Evolutionary conservation across 2,888 invertebrate species (phyloP).

Genomic region (Sarcophaga carnaria): DNA sequence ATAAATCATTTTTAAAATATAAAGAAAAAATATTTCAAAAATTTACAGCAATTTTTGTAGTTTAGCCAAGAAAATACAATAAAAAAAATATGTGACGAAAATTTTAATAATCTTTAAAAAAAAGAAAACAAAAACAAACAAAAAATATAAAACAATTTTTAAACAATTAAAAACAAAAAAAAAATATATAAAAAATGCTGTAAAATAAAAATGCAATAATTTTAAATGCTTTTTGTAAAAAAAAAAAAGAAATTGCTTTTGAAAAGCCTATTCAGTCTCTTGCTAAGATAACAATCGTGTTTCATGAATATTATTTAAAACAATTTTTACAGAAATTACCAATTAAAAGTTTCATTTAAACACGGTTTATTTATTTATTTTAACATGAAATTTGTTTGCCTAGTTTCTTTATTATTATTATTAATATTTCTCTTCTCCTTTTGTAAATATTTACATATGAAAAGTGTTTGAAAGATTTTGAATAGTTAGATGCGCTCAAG

Average conservation of each 20-base stretch:
- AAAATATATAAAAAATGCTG: too few species aligned
- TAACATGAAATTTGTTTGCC: conserved; percentile 41
- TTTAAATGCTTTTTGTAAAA: too few species aligned
- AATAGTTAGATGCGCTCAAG: not conserved
- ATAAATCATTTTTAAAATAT: not conserved
- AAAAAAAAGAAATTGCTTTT: too few species aligned
- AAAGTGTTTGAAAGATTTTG: not conserved
- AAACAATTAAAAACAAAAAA: too few species aligned
- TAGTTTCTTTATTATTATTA: conserved; percentile 16
- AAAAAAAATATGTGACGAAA: not conserved
- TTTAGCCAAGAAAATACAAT: not conserved
- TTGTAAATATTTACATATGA: not conserved
- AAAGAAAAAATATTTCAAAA: not conserved
- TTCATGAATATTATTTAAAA: too few species aligned
- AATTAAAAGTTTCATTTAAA: not conserved
- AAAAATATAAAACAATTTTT: not conserved
- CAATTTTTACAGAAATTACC: not conserved
- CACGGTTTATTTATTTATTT: not conserved
- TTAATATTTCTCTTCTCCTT: not conserved
- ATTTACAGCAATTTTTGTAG: not conserved
- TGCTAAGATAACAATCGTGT: too few species aligned
- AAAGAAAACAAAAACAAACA: not conserved
- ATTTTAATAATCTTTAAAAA: not conserved
- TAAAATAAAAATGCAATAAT: too few species aligned
- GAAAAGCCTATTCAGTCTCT: too few species aligned